Percentiles rank a stretch among this genome's conserved stretches.
Evolutionary conservation across 2,888 invertebrate genomes (phyloP).

Genomic region (Boloria euphrosyne): DNA sequence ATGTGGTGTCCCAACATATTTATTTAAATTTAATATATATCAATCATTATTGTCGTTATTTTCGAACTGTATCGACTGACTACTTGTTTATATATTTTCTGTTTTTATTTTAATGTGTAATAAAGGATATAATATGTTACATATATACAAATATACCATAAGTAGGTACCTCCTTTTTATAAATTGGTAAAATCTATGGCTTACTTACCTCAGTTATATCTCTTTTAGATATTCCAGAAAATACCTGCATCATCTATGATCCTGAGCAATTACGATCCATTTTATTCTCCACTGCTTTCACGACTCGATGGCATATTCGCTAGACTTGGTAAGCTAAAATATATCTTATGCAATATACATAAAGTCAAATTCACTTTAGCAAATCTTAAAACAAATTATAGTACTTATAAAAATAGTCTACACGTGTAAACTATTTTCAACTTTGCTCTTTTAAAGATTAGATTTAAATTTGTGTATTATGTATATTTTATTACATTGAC

Average conservation of each 20-base stretch:
- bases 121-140: too few relatives aligned
- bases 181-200: too few relatives aligned
- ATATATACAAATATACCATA: too few relatives aligned
- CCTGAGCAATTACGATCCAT: constrained; percentile 93
- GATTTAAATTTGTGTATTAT: neutral
- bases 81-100: too few relatives aligned
- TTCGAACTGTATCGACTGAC: too few relatives aligned
- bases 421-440: neutral
- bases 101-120: too few relatives aligned
- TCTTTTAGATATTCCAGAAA: constrained; percentile 88
- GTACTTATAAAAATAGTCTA: neutral
- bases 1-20: too few relatives aligned
- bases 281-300: constrained; percentile 93
- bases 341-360: neutral
- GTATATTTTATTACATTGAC: too few relatives aligned
- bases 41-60: too few relatives aligned
- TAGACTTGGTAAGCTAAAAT: constrained; percentile 63
- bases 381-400: neutral
- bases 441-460: neutral
- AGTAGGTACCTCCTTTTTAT: too few relatives aligned
- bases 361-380: neutral
- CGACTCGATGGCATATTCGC: constrained; percentile 92
- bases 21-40: too few relatives aligned
- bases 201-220: too few relatives aligned
- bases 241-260: constrained; percentile 92